Evolutionary conservation across 2,888 invertebrate genomes (phyloP), one percentile per base, ranked within the genome.

Genomic region (Dusona sp.): DNA sequence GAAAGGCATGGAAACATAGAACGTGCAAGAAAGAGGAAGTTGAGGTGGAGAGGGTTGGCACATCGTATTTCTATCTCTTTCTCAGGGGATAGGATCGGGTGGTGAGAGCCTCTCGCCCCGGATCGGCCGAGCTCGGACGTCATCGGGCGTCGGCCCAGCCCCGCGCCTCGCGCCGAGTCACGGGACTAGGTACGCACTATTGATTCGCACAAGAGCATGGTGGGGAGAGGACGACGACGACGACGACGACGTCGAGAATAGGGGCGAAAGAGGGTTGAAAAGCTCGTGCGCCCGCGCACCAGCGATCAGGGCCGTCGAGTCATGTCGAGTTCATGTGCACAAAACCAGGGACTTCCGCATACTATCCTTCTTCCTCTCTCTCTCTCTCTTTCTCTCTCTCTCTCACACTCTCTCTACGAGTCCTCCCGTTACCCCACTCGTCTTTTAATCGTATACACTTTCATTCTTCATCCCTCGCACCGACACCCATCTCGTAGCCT

Each of bases 181-280:
- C 84, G 70, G 79, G 70, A 83, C 86, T 83, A 86, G 89, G 93
- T 93, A 93, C 93, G 93, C 93, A 93, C 93, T 93, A 93, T 93
- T 93, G 93, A 93, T 93, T 93, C 93, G 93, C 92, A 92, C 88
- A 91, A 91, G 88, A 90, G 87, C 87, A 88, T 86, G 88, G 89
- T 89, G 90, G 90, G 90, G 84, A 83, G 83, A 87, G 45, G 61
- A 79, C 84, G 83, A n/a, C 65, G 85, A 51, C 42, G 81, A 78
- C 80, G 72, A 54, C 51, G 65, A 73, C 79, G 33, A 72, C 29
- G 61, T 29, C 68, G 65, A 77, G 79, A 85, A 74, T 25, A 65
- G 83, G 74, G 83, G 78, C 65, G 87, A 89, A 88, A 13, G 87
- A 88, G 88, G 88, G 48, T 82, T 78, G 81, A 77, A 83, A 86